Base-by-base conservation (phyloP, 1,140 invertebrate genomes). In the Solenopsis fugax region DNA sequence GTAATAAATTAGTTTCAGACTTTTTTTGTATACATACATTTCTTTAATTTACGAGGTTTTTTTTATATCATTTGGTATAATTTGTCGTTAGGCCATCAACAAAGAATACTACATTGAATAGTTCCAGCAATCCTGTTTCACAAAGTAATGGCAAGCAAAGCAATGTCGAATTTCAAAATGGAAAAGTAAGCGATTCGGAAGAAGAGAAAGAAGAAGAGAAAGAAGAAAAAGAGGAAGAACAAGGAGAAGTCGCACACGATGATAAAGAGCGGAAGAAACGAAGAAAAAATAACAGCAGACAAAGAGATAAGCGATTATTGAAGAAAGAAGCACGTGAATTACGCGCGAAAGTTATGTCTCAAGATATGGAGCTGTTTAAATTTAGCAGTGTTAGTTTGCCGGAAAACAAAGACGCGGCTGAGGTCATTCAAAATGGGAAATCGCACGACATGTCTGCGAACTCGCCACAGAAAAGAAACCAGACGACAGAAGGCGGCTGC, bases 301-400 rank as follows among this genome's bases (percentile, higher is more conserved):
- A 90, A 48, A 95, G 94, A 75, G 93, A 95, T 29, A 95, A 93
- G 12, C 92, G 93, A 48, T 94, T 95, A 86, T 87, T 96, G 58
- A 96, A 96, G 86, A 96, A 96, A 87, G 93, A 95, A 87, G 90
- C 95, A n/a, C 93, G 93, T 69, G 91, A 93, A 67, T 92, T 95
- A 75, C 92, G 95, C 76, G 81, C 93, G 45, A 91, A 94, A 81
- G 90, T 91, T 78, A 93, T 95, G 80, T 94, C 94, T 12, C 89
- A 96, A 91, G 94, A 94, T 52, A 91, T 95, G 3, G 80, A 92
- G 54, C 65, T 69, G 24, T 76, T 93, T 50, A 86, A 93, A 71
- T 94, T 94, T 86, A 93, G 91, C 84, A 86, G 60, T 69, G 56
- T 90, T 54, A 58, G 13, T 67, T 75, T 92, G 18, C 1, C 73